Conservation (phyloP, 2,888 invertebrate genomes). For the Yponomeuta malinellus region DNA sequence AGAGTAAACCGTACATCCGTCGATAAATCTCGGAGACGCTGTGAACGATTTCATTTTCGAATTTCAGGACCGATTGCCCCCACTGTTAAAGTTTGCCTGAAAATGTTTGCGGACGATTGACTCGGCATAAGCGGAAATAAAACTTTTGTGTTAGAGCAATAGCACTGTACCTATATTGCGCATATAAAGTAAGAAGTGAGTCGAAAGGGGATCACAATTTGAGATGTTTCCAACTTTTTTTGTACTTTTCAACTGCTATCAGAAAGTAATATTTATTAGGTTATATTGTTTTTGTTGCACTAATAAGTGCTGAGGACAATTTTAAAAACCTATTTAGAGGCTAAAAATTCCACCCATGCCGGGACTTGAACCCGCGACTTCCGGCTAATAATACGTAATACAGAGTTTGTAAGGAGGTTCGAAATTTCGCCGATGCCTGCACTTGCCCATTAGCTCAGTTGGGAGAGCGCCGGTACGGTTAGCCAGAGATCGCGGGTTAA, state of each 20-base stretch:
- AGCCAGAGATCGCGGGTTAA: too few species aligned
- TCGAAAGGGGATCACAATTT: conserved; percentile 58
- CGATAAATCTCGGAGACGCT: conserved; percentile 76
- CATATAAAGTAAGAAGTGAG: conserved; percentile 63
- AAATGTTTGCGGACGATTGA: conserved; percentile 75
- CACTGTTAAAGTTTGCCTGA: conserved; percentile 76
- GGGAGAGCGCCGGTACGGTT: too few species aligned
- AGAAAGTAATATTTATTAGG: conserved; percentile 34
- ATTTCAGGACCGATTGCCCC: conserved; percentile 76
- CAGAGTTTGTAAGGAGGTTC: too few species aligned
- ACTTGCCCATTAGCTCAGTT: too few species aligned
- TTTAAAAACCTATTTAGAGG: too few species aligned
- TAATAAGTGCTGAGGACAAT: too few species aligned
- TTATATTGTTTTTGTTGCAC: too few species aligned
- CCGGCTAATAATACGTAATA: too few species aligned
- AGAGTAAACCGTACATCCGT: conserved; percentile 74
- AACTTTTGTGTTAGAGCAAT: conserved; percentile 74
- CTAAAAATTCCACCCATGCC: too few species aligned
- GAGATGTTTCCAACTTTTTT: conserved; percentile 47
- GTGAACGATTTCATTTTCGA: conserved; percentile 75
- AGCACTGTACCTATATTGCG: conserved; percentile 54
- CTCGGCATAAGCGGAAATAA: conserved; percentile 75
- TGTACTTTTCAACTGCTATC: conserved; percentile 36
- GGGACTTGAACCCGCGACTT: too few species aligned
- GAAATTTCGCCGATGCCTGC: too few species aligned